Base-by-base conservation (phyloP, 2,888 invertebrate genomes). In the Morpho achilles region DNA sequence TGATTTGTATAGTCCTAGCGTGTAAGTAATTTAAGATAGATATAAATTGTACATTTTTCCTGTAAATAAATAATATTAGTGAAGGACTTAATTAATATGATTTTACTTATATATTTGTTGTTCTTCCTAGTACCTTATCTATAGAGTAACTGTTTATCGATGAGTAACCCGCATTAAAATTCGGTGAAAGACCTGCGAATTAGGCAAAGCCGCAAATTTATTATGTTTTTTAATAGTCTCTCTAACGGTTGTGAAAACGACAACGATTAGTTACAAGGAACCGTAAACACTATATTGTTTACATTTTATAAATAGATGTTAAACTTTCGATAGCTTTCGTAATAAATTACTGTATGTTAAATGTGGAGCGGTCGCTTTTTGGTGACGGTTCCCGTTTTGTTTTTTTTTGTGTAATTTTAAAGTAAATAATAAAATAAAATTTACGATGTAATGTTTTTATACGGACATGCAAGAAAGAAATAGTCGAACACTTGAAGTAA, bases 131-230 rank as follows among this genome's bases (percentile, higher is more conserved):
- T 32, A 32, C 32, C 32, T 32, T 56, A 10, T 47, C 8, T 32
- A 54, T 22, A 46, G 50, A 53, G 43, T 58, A 56, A 63, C 60
- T 56, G 62, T 58, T 55, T 45, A 53, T 59, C 43, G 46, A 56
- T 49, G 47, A 54, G 22, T 49, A 57, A 69, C 67, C 58, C 58
- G 54, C 57, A 68, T 71, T 66, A 61, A 57, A 58, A 63, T 58
- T 68, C 58, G 63, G 77, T 77, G 77, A 80, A 79, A 77, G 74
- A 79, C 67, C 74, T 75, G 70, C 59, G 73, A 79, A 79, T 77
- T 74, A 80, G 69, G 71, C 73, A 78, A 84, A 84, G 79, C 80
- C 75, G 56, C 53, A 60, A 78, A 82, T 84, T 82, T 84, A 82
- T 80, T 70, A 68, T 69, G 61, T 59, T 61, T 67, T 65, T 76